Evolutionary conservation across 2,797 vertebrate genomes (phyloP).

Genomic region (Sparidentex hasta): DNA sequence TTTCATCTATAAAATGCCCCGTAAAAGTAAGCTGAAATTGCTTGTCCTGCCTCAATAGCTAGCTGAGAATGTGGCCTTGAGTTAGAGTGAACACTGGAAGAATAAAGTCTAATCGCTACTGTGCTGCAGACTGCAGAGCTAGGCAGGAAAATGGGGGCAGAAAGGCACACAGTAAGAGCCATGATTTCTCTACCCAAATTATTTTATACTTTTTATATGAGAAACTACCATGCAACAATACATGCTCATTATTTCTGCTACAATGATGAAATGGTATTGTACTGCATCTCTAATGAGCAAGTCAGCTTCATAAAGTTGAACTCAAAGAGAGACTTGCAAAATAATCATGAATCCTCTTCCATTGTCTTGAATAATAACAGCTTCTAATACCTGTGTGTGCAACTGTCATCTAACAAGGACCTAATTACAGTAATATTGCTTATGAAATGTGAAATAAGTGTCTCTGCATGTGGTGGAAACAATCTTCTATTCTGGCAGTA

Average conservation of each 20-base stretch:
- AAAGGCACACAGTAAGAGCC: not conserved
- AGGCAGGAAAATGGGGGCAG: not conserved
- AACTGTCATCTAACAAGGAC: slow-evolving; percentile 40
- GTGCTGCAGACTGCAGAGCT: not conserved
- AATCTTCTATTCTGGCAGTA: slow-evolving; percentile 22
- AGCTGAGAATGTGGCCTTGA: not conserved
- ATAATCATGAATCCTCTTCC: slow-evolving; percentile 28
- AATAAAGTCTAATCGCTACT: slow-evolving; percentile 9
- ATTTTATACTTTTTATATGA: not conserved
- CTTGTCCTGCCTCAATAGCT: not conserved
- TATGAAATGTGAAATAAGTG: slow-evolving; percentile 40
- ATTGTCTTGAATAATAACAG: slow-evolving; percentile 34
- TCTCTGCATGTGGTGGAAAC: slow-evolving; percentile 18
- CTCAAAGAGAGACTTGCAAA: slow-evolving; percentile 27
- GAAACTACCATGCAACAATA: not conserved
- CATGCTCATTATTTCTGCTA: slow-evolving; percentile 1
- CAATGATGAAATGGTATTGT: slow-evolving; percentile 7
- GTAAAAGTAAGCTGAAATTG: not conserved
- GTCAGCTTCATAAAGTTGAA: slow-evolving; percentile 28
- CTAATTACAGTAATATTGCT: slow-evolving; percentile 52
- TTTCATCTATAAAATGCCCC: not conserved
- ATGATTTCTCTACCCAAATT: not conserved
- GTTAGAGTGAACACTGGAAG: not conserved
- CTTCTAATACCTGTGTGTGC: slow-evolving; percentile 41
- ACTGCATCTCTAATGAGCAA: slow-evolving; percentile 1